Percentiles rank a stretch among this genome's conserved stretches.
These are phyloP conservation scores for Micromys minutus DNA, from an alignment of 2,113 vertebrate genomes.

Conservation along the genomic window DNA sequence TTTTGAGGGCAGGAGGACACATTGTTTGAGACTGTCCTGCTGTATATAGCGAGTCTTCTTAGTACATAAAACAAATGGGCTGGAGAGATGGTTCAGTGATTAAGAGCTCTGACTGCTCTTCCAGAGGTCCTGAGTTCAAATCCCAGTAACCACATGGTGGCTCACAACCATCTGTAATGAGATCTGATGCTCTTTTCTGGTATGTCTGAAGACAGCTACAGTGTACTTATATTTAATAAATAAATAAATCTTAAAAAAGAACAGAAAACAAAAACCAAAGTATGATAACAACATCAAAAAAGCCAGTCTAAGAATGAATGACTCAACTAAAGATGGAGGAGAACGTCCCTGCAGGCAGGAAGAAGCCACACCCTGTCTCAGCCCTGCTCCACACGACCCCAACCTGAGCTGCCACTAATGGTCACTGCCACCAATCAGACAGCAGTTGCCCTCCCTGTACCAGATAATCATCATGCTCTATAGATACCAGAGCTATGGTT, in stretches of 20 bases:
- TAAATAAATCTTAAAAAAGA: too few relatives aligned
- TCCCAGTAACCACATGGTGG: too few relatives aligned
- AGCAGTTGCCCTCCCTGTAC: not conserved
- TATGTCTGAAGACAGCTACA: too few relatives aligned
- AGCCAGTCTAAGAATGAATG: not conserved
- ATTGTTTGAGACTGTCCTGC: not conserved
- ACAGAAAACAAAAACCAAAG: not conserved
- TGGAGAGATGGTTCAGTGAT: too few relatives aligned
- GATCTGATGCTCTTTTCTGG: too few relatives aligned
- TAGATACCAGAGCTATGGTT: not conserved
- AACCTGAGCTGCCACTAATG: not conserved
- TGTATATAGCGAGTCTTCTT: not conserved
- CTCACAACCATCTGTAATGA: too few relatives aligned
- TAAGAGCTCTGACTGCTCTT: too few relatives aligned
- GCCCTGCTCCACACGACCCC: not conserved
- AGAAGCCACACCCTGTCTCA: fast-evolving
- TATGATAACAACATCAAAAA: not conserved
- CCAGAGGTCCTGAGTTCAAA: too few relatives aligned
- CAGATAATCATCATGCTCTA: not conserved
- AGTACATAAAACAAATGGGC: too few relatives aligned
- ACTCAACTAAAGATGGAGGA: not conserved
- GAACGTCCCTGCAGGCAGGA: not conserved
- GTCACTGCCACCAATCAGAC: not conserved
- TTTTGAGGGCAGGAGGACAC: not conserved
- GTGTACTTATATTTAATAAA: too few relatives aligned